Evolutionary conservation across 1,140 invertebrate genomes (phyloP).

Genomic region (Meloidogyne floridensis): DNA sequence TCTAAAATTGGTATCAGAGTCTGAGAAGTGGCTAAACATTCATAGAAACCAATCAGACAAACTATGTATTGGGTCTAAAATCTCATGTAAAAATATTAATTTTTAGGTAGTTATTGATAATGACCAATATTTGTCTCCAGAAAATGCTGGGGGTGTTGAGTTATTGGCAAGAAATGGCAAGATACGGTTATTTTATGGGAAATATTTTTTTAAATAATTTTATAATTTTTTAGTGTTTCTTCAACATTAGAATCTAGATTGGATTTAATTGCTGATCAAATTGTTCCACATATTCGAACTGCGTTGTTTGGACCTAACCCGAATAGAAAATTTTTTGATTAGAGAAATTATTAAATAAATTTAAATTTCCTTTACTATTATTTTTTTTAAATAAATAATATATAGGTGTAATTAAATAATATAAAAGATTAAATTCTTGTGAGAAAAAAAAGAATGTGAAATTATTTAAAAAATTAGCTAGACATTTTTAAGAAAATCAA

Average conservation of each 20-base stretch:
- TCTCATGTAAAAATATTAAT: too few species aligned
- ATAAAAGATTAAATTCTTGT: too few species aligned
- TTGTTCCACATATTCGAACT: slow-evolving; percentile 87
- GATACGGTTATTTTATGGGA: slow-evolving; percentile 73
- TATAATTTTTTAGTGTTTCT: slow-evolving; percentile 8
- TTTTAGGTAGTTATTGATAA: slow-evolving; percentile 63
- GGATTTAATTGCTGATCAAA: slow-evolving; percentile 55
- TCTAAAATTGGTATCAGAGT: too few species aligned
- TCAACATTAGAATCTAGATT: slow-evolving; percentile 33
- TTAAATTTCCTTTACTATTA: too few species aligned
- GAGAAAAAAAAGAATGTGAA: too few species aligned
- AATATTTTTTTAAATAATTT: slow-evolving; percentile 8
- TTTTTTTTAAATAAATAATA: too few species aligned
- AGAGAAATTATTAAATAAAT: slow-evolving; percentile 64
- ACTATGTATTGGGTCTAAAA: too few species aligned
- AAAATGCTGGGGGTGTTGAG: slow-evolving; percentile 88
- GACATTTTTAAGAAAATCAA: too few species aligned
- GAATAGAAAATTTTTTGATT: slow-evolving; percentile 95
- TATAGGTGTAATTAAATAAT: too few species aligned
- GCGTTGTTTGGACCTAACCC: slow-evolving; percentile 90
- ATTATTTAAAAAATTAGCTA: too few species aligned
- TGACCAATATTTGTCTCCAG: slow-evolving; percentile 73
- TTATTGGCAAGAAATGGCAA: slow-evolving; percentile 79
- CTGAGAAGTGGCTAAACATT: too few species aligned
- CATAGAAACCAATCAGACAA: too few species aligned